Base-by-base conservation (phyloP, 2,888 invertebrate species). In the Eumacrocentrus americanus region DNA sequence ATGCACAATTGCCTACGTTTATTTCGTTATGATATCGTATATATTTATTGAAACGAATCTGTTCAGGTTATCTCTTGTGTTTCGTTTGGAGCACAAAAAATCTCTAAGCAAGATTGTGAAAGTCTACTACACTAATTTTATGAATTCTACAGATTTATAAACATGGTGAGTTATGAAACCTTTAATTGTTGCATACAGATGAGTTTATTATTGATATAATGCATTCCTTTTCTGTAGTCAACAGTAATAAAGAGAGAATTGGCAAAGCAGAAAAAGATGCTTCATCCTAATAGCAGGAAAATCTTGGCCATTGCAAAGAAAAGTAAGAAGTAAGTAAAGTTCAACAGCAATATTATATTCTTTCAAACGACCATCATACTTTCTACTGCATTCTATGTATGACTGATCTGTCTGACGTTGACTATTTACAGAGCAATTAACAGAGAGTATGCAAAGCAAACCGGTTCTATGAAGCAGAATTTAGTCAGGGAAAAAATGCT, bases 271-370 rank as follows among this genome's bases (percentile, higher is more conserved):
- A 80, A 74, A 60, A 81, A 75, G 64, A 65, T 77, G 55, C 54
- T 74, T 3, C 94, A 94, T 82, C 94, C 94, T 0, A 92, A 93
- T 78, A 94, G 94, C 71, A 85, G 94, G 66, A 92, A 91, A 82
- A 91, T 92, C 0, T 83, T 87, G 64, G 88, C 89, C 6, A 79
- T 93, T 16, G 85, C 87, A 1, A 91, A 89, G 76, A 88, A 91
- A 80, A 83, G 88, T 5, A 88, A 88, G 66, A 90, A 84, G 85
- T 86, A 80, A 71, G 73, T 67, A 34, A 6, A 42, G n/a, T n/a
- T n/a, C n/a, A n/a, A n/a, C n/a, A n/a, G n/a, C n/a, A n/a, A n/a
- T n/a, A n/a, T n/a, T n/a, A 42, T 59, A 52, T 14, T 38, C 46
- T 34, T 57, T 44, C 37, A 56, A 7, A 29, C 51, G 44, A 20